Base-by-base conservation (phyloP, 2,888 invertebrate species). In the Tetropium fuscum region DNA sequence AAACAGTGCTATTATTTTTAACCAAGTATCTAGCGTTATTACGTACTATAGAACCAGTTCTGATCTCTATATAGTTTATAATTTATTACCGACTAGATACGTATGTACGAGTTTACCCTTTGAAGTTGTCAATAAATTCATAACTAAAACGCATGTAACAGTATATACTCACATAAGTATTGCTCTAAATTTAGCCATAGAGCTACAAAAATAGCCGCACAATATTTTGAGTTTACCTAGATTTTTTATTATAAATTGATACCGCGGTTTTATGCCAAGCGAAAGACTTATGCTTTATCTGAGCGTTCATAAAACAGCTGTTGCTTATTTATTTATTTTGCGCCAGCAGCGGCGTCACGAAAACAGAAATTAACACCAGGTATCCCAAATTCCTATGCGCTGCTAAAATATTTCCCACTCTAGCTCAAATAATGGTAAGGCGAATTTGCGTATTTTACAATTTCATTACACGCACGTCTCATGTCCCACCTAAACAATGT, bases 51-150 rank as follows among this genome's bases (percentile, higher is more conserved):
- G n/a, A n/a, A n/a, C n/a, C n/a, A n/a, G n/a, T n/a, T n/a, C 20
- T 41, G 11, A 41, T 41, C 22, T 41, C 22, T 22, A 41, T 22
- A 41, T 22, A 41, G 22, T 41, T n/a, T 41, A 41, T 41, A 41
- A 41, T 41, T 41, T 41, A 41, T 41, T 41, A 22, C 13, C 41
- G 11, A n/a, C n/a, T 34, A 34, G 11, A 13, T 34, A 34, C 34
- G 34, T 34, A 34, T 34, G 13, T 34, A n/a, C n/a, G n/a, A 54
- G 53, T 56, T 53, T 47, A 53, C 32, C 44, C 48, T 40, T 43
- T 58, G 57, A 40, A 57, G 48, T n/a, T n/a, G n/a, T n/a, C n/a
- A n/a, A 58, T 58, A 61, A 61, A 40, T 45, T 27, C 10, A 16
- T 11, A 18, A 10, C 19, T 30, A 18, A 32, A 45, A 32, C 30